Evolutionary conservation across 2,797 vertebrate genomes (phyloP).

Genomic region (Kryptopterus vitreolus): DNA sequence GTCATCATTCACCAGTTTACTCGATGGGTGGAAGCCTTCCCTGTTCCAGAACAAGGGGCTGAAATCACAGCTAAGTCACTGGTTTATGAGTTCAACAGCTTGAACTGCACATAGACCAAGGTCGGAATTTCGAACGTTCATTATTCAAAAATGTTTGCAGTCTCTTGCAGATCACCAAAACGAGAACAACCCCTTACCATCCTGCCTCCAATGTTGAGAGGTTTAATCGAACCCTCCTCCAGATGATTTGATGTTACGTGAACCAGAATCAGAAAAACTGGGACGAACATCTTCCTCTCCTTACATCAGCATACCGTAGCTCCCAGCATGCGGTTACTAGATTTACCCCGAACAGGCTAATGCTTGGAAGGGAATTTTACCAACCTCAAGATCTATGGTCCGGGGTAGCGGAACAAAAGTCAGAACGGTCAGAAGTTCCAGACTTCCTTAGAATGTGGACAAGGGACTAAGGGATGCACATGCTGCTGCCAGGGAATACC

Average conservation of each 20-base stretch:
- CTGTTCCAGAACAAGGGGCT: too few relatives aligned
- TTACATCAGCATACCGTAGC: too few relatives aligned
- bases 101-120: too few relatives aligned
- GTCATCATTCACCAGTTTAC: too few relatives aligned
- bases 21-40: too few relatives aligned
- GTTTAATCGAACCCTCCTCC: too few relatives aligned
- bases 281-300: slow-evolving; percentile 33
- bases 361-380: slow-evolving; percentile 40
- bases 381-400: slow-evolving; percentile 36
- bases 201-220: slow-evolving; percentile 43
- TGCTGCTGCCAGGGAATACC: neutral
- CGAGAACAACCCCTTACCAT: too few relatives aligned
- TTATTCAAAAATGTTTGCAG: slow-evolving; percentile 30
- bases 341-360: slow-evolving; percentile 42
- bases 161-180: slow-evolving; percentile 31
- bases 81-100: too few relatives aligned
- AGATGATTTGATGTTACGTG: slow-evolving; percentile 33
- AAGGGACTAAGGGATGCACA: slow-evolving; percentile 1
- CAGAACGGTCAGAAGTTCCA: neutral
- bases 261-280: slow-evolving; percentile 25
- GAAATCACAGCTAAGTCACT: too few relatives aligned
- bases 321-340: slow-evolving; percentile 12
- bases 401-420: neutral
- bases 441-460: slow-evolving; percentile 34
- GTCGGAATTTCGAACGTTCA: slow-evolving; percentile 41